A percentile compares a stretch with the other conserved stretches of the same genome.
These are phyloP conservation scores for Salticus scenicus DNA, from an alignment of 2,888 invertebrate species.

Conservation along the genomic window DNA sequence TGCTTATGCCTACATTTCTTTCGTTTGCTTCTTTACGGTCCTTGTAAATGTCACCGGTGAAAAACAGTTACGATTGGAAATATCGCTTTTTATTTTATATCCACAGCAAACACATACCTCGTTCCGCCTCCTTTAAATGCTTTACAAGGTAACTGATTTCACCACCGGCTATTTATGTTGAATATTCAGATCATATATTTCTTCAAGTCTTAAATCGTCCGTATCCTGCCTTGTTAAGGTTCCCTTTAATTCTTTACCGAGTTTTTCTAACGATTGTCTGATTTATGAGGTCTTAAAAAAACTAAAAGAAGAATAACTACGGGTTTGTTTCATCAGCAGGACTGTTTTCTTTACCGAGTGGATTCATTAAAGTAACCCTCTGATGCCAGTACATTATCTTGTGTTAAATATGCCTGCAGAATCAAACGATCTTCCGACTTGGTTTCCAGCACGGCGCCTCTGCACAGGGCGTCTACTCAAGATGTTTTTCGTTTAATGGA, in stretches of 20 bases:
- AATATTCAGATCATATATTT: background rate
- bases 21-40: no score
- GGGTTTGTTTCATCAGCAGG: background rate
- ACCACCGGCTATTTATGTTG: background rate
- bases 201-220: background rate
- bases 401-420: background rate
- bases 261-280: background rate
- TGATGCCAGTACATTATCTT: background rate
- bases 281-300: background rate
- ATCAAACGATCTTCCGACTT: background rate
- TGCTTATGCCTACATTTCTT: no score
- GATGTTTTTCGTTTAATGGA: slow-evolving; percentile 1
- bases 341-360: background rate
- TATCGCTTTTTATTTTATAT: no score
- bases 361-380: background rate
- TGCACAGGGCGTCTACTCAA: background rate
- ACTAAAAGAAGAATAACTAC: background rate
- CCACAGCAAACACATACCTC: background rate
- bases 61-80: no score
- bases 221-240: background rate
- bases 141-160: background rate
- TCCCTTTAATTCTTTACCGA: background rate
- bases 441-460: background rate
- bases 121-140: background rate
- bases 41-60: no score